A percentile compares a stretch with the other conserved stretches of the same genome.
phyloP scores from a whole-genome alignment of 2,797 vertebrate species.

The Sebastes kiyomatsui region DNA sequence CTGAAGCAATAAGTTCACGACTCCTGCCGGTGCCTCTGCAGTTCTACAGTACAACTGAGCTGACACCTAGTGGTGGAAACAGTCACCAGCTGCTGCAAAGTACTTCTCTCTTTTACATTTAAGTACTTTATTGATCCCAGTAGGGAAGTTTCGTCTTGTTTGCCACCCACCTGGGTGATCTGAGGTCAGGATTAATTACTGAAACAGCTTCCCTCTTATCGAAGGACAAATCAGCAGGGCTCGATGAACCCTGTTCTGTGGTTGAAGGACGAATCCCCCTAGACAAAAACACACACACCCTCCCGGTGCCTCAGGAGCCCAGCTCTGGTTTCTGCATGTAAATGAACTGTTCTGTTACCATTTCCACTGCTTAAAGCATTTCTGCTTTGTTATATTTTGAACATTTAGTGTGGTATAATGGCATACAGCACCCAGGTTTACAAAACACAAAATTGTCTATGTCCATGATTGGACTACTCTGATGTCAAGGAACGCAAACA shows the following conservation, averaged over 20 bases:
- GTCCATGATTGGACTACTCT: not conserved
- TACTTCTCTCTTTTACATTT: not conserved
- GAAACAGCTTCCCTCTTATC: not conserved
- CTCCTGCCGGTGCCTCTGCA: not conserved
- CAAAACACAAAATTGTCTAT: not conserved
- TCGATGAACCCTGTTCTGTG: not conserved
- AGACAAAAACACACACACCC: not conserved
- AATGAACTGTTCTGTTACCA: not conserved
- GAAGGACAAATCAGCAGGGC: conserved; percentile 42
- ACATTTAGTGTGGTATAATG: not conserved
- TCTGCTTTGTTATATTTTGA: not conserved
- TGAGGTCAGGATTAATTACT: conserved; percentile 56
- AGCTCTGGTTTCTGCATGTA: not conserved
- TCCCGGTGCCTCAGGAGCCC: not conserved
- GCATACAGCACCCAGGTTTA: not conserved
- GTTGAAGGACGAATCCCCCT: conserved; percentile 20
- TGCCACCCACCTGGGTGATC: conserved; percentile 22
- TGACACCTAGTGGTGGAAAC: conserved; percentile 72
- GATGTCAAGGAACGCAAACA: not conserved
- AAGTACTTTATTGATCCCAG: conserved; percentile 42
- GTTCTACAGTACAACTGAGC: conserved; percentile 51
- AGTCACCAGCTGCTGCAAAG: not conserved
- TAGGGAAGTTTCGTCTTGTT: conserved; percentile 22
- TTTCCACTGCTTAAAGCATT: not conserved
- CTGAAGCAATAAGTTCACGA: not conserved